Conservation (phyloP, 2,888 invertebrate genomes). For the Hermaeophaga mercurialis region DNA sequence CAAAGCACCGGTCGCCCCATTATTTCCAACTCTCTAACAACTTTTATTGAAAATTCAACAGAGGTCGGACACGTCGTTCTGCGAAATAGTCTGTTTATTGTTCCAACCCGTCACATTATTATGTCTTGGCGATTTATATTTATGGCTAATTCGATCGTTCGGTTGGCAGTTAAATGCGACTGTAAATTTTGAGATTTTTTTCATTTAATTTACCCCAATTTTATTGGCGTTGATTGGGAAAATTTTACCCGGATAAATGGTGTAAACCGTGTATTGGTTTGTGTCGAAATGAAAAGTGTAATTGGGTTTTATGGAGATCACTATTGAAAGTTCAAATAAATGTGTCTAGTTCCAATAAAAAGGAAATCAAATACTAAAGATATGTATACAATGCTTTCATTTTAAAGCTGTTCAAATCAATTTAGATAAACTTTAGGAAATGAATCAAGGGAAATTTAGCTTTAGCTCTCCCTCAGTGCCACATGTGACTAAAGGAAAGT, state of each 20-base stretch:
- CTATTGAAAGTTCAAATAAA: no score
- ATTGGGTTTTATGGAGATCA: no score
- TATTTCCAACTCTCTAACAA: slow-evolving; percentile 8
- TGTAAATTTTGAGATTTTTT: not conserved
- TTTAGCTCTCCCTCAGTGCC: no score
- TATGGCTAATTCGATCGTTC: slow-evolving; percentile 23
- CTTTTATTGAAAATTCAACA: slow-evolving; percentile 40
- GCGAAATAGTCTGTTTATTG: slow-evolving; percentile 38
- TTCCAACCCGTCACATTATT: slow-evolving; percentile 37
- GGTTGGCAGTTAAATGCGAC: slow-evolving; percentile 3
- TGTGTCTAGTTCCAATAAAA: no score
- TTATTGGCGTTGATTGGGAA: not conserved
- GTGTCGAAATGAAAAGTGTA: no score
- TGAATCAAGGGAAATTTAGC: no score
- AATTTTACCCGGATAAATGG: not conserved
- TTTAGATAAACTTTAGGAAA: no score
- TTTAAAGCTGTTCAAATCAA: no score
- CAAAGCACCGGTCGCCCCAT: not conserved
- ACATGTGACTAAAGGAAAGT: no score
- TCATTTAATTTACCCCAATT: not conserved
- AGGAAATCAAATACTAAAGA: no score
- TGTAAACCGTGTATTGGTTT: no score
- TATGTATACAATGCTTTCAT: no score
- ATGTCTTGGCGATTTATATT: slow-evolving; percentile 39
- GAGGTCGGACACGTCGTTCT: slow-evolving; percentile 26